Percentiles rank a stretch among this genome's conserved stretches.
Conservation (phyloP, 2,888 invertebrate genomes). For the Acrocera orbiculus region DNA sequence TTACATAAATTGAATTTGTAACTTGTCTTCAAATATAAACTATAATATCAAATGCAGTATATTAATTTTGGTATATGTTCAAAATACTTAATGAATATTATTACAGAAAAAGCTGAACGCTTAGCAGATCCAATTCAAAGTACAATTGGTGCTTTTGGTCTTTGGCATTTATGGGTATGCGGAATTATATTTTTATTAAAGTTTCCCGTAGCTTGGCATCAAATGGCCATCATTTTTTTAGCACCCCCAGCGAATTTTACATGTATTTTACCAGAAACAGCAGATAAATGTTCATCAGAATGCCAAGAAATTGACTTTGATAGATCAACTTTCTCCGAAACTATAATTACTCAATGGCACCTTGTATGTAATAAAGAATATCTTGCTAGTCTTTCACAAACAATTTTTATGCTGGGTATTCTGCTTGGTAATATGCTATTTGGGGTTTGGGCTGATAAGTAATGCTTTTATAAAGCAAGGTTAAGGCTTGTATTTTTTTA, state of each 20-base stretch:
- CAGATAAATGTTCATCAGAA: constrained; percentile 31
- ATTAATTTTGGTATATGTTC: too few relatives aligned
- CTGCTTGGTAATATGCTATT: constrained; percentile 54
- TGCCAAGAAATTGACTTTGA: constrained; percentile 43
- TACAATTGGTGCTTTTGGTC: constrained; percentile 52
- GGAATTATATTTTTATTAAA: constrained; percentile 49
- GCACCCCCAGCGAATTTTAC: constrained; percentile 44
- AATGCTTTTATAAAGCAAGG: constrained; percentile 14
- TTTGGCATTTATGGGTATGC: constrained; percentile 58
- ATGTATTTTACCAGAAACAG: constrained; percentile 23
- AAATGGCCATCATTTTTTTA: constrained; percentile 54
- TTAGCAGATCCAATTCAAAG: constrained; percentile 43
- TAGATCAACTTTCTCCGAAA: constrained; percentile 43
- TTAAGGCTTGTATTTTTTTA: constrained; percentile 3
- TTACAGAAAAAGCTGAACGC: too few relatives aligned
- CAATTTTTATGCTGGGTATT: constrained; percentile 57
- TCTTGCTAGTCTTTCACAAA: constrained; percentile 52
- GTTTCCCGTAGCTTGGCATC: constrained; percentile 61
- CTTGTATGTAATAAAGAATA: constrained; percentile 48
- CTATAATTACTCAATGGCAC: constrained; percentile 55
- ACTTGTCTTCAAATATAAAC: too few relatives aligned
- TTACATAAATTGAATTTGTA: too few relatives aligned
- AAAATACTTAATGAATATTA: too few relatives aligned
- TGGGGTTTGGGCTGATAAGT: constrained; percentile 57
- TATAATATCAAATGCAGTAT: too few relatives aligned